phyloP scores from a whole-genome alignment of 2,888 invertebrate genomes.

The Pyralis farinalis region DNA sequence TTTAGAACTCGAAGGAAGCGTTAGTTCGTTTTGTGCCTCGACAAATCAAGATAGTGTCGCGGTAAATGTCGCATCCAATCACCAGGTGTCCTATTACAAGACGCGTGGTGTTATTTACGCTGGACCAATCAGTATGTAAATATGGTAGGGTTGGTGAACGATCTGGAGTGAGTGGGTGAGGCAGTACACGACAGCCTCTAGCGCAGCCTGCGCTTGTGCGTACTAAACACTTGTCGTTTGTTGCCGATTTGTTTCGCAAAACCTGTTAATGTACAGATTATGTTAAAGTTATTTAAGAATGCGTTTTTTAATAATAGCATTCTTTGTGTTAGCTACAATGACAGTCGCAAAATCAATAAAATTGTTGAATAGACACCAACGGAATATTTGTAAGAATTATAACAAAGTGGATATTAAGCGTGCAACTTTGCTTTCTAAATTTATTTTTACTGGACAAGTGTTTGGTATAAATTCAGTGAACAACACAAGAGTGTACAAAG shows the following conservation, averaged over 20 bases:
- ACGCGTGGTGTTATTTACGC: conserved; percentile 60
- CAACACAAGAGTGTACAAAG: conserved; percentile 51
- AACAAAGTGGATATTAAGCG: conserved; percentile 54
- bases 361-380: background rate
- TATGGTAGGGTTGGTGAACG: conserved; percentile 74
- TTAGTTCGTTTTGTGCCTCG: conserved; percentile 40
- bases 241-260: conserved; percentile 6
- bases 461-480: conserved; percentile 43
- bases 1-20: conserved; percentile 43
- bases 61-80: conserved; percentile 61
- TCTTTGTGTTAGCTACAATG: background rate
- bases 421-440: conserved; percentile 54
- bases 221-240: conserved; percentile 35
- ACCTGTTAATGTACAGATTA: background rate
- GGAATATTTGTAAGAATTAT: conserved; percentile 27
- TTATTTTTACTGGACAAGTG: conserved; percentile 68
- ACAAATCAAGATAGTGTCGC: conserved; percentile 67
- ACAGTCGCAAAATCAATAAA: background rate
- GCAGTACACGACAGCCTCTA: conserved; percentile 57
- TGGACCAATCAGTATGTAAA: conserved; percentile 74
- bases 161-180: conserved; percentile 69
- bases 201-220: conserved; percentile 64
- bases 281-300: background rate
- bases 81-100: conserved; percentile 59
- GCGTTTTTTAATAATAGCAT: background rate